Base-by-base conservation (phyloP, 2,888 invertebrate species). In the Rhamphomyia laevipes region DNA sequence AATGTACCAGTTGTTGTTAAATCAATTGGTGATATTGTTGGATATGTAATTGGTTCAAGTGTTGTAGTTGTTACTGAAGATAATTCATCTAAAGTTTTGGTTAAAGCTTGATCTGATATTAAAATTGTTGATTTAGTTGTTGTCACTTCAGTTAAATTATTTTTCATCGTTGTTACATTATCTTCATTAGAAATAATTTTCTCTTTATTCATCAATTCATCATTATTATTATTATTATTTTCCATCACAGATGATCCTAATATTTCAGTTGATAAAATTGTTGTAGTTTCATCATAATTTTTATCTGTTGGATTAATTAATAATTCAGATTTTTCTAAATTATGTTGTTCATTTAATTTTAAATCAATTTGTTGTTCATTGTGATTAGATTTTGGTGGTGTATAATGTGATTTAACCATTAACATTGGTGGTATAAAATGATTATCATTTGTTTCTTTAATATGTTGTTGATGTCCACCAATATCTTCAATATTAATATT, bases 401-500 rank as follows among this genome's bases (percentile, higher is more conserved):
- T 63, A 54, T 70, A 70, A 57, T 70, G 67, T 4, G 70, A 66
- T 54, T 70, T 70, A 3, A 71, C 70, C 55, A 71, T 54, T 48
- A 71, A 47, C 71, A 71, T 71, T 40, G 70, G 70, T 15, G 71
- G 70, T 51, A 71, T 68, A 43, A 71, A 71, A 55, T 69, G 70
- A 49, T 63, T 68, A 53, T 69, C 70, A 17, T 59, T 58, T 9
- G 66, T 58, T 53, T 67, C 67, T 48, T 68, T 68, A 23, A 63
- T 54, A 47, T 67, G 65, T 9, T 59, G 65, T 41, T 54, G 54
- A 27, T 21, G 21, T 21, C 21, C 21, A 23, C 5, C 23, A 42
- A 52, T 50, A 43, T 64, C 63, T 43, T 65, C 60, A 16, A 47
- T 53, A 15, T 53, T 49, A 15, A 56, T 33, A 21, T 55, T 58